These are phyloP conservation scores for Alexandromys oeconomus DNA, from an alignment of 2,797 vertebrate genomes.

Conservation along the genomic window DNA sequence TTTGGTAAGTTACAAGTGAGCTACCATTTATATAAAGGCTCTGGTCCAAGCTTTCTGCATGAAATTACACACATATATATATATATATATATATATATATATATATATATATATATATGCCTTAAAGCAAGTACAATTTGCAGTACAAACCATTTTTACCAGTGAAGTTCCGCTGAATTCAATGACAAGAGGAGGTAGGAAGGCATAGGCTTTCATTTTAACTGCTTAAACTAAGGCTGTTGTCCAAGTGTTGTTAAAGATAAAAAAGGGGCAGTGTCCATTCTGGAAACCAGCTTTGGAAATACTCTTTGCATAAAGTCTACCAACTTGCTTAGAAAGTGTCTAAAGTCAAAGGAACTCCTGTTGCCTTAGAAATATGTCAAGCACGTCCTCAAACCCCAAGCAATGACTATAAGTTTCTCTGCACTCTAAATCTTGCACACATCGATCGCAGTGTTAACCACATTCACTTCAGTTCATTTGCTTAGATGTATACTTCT, in stretches of 20 bases:
- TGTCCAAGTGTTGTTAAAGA: background rate
- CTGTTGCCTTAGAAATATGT: constrained; percentile 25
- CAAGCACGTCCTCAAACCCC: background rate
- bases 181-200: background rate
- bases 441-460: background rate
- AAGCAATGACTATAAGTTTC: background rate
- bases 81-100: too few species aligned
- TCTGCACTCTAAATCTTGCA: background rate
- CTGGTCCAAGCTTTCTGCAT: background rate
- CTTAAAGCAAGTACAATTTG: constrained; percentile 20
- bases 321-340: background rate
- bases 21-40: background rate
- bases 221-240: background rate
- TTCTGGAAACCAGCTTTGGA: constrained; percentile 48
- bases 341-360: background rate
- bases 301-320: background rate
- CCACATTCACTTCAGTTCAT: background rate
- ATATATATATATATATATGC: too few species aligned
- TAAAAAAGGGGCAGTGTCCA: background rate
- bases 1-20: constrained; percentile 45
- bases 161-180: background rate
- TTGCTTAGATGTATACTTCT: background rate
- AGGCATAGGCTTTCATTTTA: background rate
- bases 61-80: too few species aligned
- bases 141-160: constrained; percentile 37